Evolutionary conservation across 1,140 invertebrate genomes (phyloP), one percentile per base, ranked within the genome.

Genomic region (Meloidogyne hapla): DNA sequence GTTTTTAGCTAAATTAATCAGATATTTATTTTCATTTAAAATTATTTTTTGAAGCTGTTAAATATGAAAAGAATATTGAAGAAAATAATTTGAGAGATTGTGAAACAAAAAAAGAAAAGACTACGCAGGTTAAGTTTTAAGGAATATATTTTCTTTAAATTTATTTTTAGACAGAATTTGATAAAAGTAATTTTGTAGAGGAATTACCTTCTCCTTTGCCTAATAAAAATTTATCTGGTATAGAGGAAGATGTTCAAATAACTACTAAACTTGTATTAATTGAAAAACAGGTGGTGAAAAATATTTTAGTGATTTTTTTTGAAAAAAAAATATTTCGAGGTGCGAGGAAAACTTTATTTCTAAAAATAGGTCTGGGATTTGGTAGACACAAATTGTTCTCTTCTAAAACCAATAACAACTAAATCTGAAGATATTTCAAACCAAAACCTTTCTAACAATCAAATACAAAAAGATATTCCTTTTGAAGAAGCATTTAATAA

Each of bases 401-500:
- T n/a, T 56, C 6, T 56, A 56, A n/a, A 56, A 8, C 48, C 48
- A 56, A n/a, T n/a, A n/a, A 56, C 4, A n/a, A 56, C 18, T n/a
- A 56, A 56, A n/a, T 21, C 18, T n/a, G 48, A 8, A 9, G n/a
- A n/a, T n/a, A n/a, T 6, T 56, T 42, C 65, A 33, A 6, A 6
- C 9, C 65, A n/a, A n/a, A n/a, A n/a, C n/a, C n/a, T n/a, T n/a
- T 42, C 65, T 5, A 38, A 33, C 8, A 25, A 25, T 21, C 28
- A 67, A 42, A 18, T 21, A n/a, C 28, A 67, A 33, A 23, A 38
- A 33, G 40, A 67, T 42, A 21, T 75, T 23, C 28, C 74, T 13
- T 76, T 77, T 42, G 74, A 77, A 18, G 23, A 26, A 21, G 74
- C 26, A 28, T 75, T 56, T 56, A 25, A 77, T 15, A 76, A 77